phyloP scores from a whole-genome alignment of 2,888 invertebrate genomes.

The Acronicta aceris region DNA sequence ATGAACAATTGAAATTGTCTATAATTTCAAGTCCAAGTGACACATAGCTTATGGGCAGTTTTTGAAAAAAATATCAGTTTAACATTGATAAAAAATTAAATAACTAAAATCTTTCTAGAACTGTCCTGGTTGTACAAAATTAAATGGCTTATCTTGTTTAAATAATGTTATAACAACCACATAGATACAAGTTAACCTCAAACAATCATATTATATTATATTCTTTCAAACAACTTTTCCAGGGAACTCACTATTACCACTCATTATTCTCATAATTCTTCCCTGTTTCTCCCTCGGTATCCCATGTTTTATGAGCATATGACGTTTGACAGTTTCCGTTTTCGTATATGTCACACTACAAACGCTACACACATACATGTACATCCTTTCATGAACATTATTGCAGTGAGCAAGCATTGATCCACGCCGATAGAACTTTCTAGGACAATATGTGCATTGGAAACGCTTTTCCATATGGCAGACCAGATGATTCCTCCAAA shows the following conservation, averaged over 20 bases:
- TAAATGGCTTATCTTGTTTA: too few relatives aligned
- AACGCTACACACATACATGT: constrained; percentile 74
- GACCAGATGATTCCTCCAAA: constrained; percentile 81
- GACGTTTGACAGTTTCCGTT: constrained; percentile 73
- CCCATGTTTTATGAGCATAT: constrained; percentile 77
- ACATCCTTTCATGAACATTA: constrained; percentile 76
- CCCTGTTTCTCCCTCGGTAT: constrained; percentile 79
- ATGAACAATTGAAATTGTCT: too few relatives aligned
- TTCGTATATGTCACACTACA: constrained; percentile 80
- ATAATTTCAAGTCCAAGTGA: too few relatives aligned
- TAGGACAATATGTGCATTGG: constrained; percentile 76
- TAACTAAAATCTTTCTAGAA: too few relatives aligned
- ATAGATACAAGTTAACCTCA: too few relatives aligned
- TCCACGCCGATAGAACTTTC: constrained; percentile 69
- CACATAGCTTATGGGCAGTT: too few relatives aligned
- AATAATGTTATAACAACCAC: too few relatives aligned
- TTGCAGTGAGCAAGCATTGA: constrained; percentile 78
- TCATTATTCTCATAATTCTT: constrained; percentile 71
- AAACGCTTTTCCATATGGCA: constrained; percentile 77
- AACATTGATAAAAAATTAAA: not conserved
- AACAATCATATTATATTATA: not conserved
- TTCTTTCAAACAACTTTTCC: constrained; percentile 15
- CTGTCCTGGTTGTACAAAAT: too few relatives aligned
- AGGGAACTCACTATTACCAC: constrained; percentile 21
- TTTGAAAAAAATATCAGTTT: too few relatives aligned